Conservation (phyloP, 2,888 invertebrate genomes). For the Drosophila anomalata region DNA sequence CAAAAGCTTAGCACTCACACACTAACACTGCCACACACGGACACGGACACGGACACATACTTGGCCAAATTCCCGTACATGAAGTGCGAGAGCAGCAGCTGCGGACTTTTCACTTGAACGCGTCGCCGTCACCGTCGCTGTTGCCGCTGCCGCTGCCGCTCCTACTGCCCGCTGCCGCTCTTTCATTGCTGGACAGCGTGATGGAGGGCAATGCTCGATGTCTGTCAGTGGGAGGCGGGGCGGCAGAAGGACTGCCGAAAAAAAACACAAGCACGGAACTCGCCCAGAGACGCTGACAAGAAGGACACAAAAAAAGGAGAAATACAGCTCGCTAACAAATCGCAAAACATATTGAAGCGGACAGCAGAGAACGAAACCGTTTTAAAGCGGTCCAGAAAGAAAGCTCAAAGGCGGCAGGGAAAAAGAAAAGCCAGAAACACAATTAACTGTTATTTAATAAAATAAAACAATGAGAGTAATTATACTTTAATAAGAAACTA, state of each 20-base stretch:
- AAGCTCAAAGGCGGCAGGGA: constrained; percentile 1
- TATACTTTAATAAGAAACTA: neutral
- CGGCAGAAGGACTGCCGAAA: constrained; percentile 1
- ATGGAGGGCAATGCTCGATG: constrained; percentile 40
- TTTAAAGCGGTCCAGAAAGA: constrained; percentile 54
- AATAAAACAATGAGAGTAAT: neutral
- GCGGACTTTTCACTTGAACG: constrained; percentile 52
- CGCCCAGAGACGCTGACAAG: constrained; percentile 6
- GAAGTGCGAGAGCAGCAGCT: constrained; percentile 46
- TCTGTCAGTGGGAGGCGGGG: constrained; percentile 11
- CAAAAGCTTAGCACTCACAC: constrained; percentile 59
- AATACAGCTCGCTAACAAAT: constrained; percentile 68
- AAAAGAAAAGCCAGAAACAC: neutral
- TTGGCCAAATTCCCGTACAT: constrained; percentile 9
- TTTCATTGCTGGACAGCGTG: constrained; percentile 42
- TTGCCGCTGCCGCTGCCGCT: constrained; percentile 1
- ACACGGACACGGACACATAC: constrained; percentile 6
- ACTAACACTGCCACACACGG: constrained; percentile 4
- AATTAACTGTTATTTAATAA: neutral
- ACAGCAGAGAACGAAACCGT: constrained; percentile 29
- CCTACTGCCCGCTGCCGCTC: constrained; percentile 7
- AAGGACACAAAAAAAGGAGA: constrained; percentile 7
- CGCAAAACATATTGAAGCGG: constrained; percentile 49
- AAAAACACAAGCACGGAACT: constrained; percentile 8
- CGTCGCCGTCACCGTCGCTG: constrained; percentile 16